These are phyloP conservation scores for Uloborus diversus DNA, from an alignment of 1,140 invertebrate genomes.

Conservation along the genomic window DNA sequence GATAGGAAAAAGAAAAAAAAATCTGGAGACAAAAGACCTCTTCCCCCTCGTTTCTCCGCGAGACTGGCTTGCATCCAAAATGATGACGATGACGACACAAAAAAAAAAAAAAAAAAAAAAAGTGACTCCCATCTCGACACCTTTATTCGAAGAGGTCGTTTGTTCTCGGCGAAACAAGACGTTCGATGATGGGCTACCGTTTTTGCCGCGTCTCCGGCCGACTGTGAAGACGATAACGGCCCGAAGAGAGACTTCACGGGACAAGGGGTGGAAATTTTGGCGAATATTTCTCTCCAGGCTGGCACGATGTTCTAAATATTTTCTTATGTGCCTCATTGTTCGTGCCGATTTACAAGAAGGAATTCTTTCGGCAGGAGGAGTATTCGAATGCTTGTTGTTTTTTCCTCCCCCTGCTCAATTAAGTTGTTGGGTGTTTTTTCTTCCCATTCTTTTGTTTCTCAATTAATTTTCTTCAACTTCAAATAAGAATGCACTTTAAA, in stretches of 20 bases:
- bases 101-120: constrained; percentile 8
- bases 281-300: neutral
- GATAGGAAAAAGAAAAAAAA: too few species aligned
- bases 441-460: too few species aligned
- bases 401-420: too few species aligned
- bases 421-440: too few species aligned
- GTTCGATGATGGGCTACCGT: constrained; percentile 43
- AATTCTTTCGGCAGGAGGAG: too few species aligned
- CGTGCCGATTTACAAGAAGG: too few species aligned
- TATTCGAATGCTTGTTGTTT: too few species aligned
- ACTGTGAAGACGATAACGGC: constrained; percentile 45
- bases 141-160: constrained; percentile 21
- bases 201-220: constrained; percentile 16
- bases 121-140: neutral
- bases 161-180: constrained; percentile 32
- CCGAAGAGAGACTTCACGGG: neutral
- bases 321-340: too few species aligned
- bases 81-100: constrained; percentile 10
- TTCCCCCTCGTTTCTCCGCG: neutral
- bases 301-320: too few species aligned
- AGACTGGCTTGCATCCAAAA: constrained; percentile 44
- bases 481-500: too few species aligned
- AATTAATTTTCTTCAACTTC: too few species aligned
- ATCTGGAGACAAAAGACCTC: too few species aligned
- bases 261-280: constrained; percentile 15